Evolutionary conservation across 2,113 vertebrate species (phyloP).

Genomic region (Elanus axillaris): DNA sequence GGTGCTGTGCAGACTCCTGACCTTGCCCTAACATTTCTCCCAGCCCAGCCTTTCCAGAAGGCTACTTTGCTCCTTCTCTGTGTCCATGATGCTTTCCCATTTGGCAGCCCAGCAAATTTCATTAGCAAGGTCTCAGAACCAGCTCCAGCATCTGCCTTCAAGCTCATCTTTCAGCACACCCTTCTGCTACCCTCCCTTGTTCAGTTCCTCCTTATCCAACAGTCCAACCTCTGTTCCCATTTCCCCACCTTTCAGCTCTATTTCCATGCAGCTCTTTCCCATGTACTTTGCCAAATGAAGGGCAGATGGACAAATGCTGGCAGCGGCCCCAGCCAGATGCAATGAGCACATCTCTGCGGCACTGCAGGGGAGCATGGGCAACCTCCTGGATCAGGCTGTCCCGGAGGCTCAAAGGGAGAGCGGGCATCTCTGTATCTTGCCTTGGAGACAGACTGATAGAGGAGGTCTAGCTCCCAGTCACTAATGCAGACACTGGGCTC

Average conservation of each 20-base stretch:
- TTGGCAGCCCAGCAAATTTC: not conserved
- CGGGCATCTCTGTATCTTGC: not conserved
- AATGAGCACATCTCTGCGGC: rapidly evolving
- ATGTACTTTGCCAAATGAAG: not conserved
- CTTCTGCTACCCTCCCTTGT: not conserved
- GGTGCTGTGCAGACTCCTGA: not conserved
- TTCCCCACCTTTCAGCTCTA: not conserved
- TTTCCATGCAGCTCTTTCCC: not conserved
- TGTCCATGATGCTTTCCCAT: not conserved
- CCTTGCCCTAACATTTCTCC: not conserved
- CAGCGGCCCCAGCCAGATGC: not conserved
- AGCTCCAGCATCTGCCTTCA: not conserved
- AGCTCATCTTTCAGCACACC: not conserved
- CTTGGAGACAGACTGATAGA: rapidly evolving
- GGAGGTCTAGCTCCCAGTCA: not conserved
- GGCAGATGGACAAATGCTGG: not conserved
- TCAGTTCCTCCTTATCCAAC: not conserved
- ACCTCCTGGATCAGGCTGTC: rapidly evolving
- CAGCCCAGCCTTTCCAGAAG: not conserved
- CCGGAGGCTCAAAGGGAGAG: not conserved
- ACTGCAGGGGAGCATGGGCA: not conserved
- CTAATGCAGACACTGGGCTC: not conserved
- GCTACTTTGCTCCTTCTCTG: not conserved
- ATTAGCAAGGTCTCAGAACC: not conserved
- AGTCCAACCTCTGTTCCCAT: not conserved